Conservation (phyloP, 2,113 vertebrate genomes). For the Microcebus ravelobensis region DNA sequence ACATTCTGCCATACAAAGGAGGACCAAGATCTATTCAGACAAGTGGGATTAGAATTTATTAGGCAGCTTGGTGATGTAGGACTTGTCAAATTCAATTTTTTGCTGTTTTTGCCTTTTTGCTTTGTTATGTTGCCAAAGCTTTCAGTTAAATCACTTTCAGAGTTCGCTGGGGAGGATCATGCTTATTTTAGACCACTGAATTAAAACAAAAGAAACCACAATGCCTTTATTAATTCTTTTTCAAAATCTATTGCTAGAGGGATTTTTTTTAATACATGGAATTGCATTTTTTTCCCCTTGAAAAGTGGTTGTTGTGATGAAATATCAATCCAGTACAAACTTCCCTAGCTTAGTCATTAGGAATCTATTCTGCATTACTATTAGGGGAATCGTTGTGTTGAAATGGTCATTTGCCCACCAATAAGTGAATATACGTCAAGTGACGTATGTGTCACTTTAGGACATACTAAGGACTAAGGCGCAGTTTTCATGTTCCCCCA, state of each 20-base stretch:
- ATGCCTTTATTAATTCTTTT: neutral
- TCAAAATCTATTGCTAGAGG: neutral
- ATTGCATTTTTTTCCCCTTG: neutral
- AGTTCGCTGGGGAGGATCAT: neutral
- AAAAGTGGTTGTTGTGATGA: neutral
- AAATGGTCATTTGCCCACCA: slow-evolving; percentile 52
- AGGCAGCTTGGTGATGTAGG: slow-evolving; percentile 59
- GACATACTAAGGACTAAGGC: neutral
- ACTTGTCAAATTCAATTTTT: slow-evolving; percentile 23
- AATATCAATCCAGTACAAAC: neutral
- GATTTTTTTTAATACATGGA: neutral
- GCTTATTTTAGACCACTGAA: neutral
- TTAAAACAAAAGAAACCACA: slow-evolving; percentile 12
- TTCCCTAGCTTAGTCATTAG: neutral
- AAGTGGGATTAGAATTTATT: slow-evolving; percentile 65
- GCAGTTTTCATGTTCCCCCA: neutral
- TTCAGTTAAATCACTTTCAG: neutral
- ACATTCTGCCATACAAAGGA: slow-evolving; percentile 61
- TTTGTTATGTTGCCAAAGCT: slow-evolving; percentile 27
- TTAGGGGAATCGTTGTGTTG: neutral
- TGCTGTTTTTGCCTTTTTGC: slow-evolving; percentile 41
- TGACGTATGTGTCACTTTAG: slow-evolving; percentile 1
- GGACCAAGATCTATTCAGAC: slow-evolving; percentile 22
- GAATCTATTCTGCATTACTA: neutral
- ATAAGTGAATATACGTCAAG: slow-evolving; percentile 33